A percentile compares a stretch with the other conserved stretches of the same genome.
Conservation (phyloP, 2,888 invertebrate genomes). For the Drosophila infuscata region DNA sequence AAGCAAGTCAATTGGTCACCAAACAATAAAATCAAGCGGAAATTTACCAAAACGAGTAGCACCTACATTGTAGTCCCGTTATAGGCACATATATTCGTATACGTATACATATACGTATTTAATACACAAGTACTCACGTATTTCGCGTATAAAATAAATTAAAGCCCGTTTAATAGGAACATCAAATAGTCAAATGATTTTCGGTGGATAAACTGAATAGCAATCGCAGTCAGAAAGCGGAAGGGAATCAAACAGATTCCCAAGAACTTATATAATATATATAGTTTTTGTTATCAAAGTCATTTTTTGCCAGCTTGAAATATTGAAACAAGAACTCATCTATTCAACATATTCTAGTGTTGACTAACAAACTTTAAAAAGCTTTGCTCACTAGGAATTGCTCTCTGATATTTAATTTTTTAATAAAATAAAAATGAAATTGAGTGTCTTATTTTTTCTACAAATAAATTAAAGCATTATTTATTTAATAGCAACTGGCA, state of each 20-base stretch:
- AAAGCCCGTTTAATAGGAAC: conserved; percentile 63
- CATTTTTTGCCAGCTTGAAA: neutral
- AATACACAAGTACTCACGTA: neutral
- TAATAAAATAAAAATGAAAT: neutral
- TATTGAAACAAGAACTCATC: neutral
- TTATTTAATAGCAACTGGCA: neutral
- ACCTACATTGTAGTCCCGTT: conserved; percentile 10
- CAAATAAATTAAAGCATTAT: neutral
- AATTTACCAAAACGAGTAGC: conserved; percentile 40
- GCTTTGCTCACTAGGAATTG: neutral
- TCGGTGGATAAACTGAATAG: neutral
- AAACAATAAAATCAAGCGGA: conserved; percentile 69
- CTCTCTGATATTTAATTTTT: neutral
- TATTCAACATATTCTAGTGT: neutral
- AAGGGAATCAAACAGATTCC: neutral
- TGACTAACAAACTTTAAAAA: neutral
- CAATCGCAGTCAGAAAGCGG: conserved; percentile 25
- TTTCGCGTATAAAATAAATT: conserved; percentile 42
- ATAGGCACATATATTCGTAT: neutral
- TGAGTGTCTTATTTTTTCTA: neutral
- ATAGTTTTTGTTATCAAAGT: neutral
- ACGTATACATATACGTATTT: neutral
- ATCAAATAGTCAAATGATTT: conserved; percentile 31
- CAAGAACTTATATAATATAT: neutral
- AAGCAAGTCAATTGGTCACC: conserved; percentile 70